These are phyloP conservation scores for Trachelipus rathkii DNA, from an alignment of 1,140 invertebrate species.

Conservation along the genomic window DNA sequence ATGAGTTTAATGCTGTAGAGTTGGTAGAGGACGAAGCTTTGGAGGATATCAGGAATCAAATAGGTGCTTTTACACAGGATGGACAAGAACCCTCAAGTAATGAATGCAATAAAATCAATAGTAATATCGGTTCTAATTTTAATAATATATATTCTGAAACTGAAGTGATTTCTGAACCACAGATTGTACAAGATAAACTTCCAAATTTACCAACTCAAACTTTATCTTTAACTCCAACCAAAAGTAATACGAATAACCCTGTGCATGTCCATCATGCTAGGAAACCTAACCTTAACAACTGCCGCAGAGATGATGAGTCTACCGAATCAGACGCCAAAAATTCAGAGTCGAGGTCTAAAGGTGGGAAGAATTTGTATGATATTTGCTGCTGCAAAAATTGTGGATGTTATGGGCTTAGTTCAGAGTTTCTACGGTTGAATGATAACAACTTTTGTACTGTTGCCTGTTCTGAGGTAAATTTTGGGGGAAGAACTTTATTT, in stretches of 20 bases:
- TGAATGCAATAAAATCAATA: conserved; percentile 21
- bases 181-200: neutral
- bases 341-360: neutral
- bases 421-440: conserved; percentile 69
- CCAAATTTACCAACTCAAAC: no score
- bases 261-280: neutral
- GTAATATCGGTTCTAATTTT: neutral
- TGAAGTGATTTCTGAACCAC: neutral
- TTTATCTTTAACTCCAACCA: no score
- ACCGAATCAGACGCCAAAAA: neutral
- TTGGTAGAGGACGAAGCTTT: conserved; percentile 58
- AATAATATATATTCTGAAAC: neutral
- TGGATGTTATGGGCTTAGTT: conserved; percentile 74
- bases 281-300: neutral
- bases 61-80: conserved; percentile 24
- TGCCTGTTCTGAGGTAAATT: neutral
- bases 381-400: conserved; percentile 74
- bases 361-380: neutral
- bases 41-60: conserved; percentile 53
- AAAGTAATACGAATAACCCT: neutral
- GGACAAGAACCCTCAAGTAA: conserved; percentile 4
- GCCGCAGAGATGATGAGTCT: neutral
- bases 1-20: conserved; percentile 80
- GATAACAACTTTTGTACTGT: conserved; percentile 50
- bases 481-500: no score